Conservation (phyloP, 2,113 vertebrate genomes). For the Mus spicilegus region DNA sequence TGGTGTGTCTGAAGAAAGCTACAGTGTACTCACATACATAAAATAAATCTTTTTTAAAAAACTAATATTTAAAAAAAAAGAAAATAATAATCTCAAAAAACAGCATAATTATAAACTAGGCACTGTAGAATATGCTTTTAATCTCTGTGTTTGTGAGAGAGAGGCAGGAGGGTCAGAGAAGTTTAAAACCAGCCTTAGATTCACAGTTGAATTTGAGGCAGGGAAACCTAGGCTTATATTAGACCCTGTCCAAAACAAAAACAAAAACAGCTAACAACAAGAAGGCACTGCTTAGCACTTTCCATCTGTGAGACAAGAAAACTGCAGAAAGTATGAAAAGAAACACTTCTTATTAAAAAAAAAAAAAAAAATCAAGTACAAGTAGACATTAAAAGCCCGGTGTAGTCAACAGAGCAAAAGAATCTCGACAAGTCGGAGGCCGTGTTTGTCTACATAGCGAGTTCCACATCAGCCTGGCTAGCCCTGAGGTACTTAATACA, state of each 20-base stretch:
- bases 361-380: neutral
- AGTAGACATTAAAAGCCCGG: neutral
- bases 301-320: neutral
- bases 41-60: no score
- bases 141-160: neutral
- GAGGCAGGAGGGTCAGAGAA: neutral
- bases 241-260: neutral
- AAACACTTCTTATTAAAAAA: no score
- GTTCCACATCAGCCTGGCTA: neutral
- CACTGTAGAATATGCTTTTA: neutral
- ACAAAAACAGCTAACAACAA: neutral
- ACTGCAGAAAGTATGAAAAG: neutral
- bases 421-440: neutral
- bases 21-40: no score
- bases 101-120: slow-evolving; percentile 26
- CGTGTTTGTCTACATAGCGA: neutral
- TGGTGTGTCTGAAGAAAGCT: no score
- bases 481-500: neutral
- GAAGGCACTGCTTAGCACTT: neutral
- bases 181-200: neutral
- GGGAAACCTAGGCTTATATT: neutral
- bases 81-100: neutral
- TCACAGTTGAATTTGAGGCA: neutral
- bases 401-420: neutral
- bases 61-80: no score